Evolutionary conservation across 1,140 invertebrate species (phyloP).

Genomic region (Drosophila ercepeae): DNA sequence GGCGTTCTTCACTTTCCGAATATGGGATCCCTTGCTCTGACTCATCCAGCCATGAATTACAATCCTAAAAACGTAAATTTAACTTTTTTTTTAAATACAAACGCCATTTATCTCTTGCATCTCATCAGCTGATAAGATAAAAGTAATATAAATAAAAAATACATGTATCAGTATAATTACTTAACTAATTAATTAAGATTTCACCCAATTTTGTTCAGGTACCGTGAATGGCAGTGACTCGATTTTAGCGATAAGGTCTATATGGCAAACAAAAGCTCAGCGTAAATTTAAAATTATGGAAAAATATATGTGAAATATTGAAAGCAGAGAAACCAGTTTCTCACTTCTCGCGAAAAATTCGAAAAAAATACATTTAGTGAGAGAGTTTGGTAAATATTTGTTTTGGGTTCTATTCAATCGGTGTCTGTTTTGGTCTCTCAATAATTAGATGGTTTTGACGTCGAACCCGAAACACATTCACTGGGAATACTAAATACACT

Average conservation of each 20-base stretch:
- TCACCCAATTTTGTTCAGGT: background rate
- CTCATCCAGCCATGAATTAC: conserved; percentile 83
- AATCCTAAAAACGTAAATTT: conserved; percentile 56
- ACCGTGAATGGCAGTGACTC: conserved; percentile 62
- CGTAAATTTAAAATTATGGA: conserved; percentile 12
- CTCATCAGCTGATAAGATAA: background rate
- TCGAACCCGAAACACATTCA: background rate
- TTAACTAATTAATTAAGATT: conserved; percentile 11
- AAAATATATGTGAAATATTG: background rate
- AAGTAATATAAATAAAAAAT: too few relatives aligned
- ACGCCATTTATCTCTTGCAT: background rate
- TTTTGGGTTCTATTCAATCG: conserved; percentile 19
- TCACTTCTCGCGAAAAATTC: conserved; percentile 1
- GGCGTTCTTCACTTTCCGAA: conserved; percentile 72
- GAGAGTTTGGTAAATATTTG: conserved; percentile 25
- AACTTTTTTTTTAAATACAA: background rate
- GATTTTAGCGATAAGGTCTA: conserved; percentile 50
- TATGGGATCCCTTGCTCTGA: conserved; percentile 76
- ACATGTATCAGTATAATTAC: too few relatives aligned
- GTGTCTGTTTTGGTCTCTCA: conserved; percentile 21
- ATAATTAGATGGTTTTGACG: conserved; percentile 16
- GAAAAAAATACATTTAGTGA: conserved; percentile 2
- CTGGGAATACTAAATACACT: conserved; percentile 18
- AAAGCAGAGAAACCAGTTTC: conserved; percentile 22
- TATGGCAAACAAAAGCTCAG: conserved; percentile 27